A percentile compares a stretch with the other conserved stretches of the same genome.
phyloP scores from a whole-genome alignment of 2,888 invertebrate genomes.

The Parnassius smintheus region DNA sequence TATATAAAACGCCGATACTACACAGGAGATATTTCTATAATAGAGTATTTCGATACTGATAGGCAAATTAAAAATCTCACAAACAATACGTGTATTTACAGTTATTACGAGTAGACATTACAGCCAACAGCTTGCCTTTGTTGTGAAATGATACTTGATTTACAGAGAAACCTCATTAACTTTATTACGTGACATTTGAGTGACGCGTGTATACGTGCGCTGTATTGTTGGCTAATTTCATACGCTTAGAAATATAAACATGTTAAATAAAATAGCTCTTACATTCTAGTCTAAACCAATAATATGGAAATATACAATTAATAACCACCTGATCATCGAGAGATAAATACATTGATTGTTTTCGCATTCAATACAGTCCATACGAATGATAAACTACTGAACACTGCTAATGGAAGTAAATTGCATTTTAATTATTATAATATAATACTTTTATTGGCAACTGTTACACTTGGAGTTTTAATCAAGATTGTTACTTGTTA shows the following conservation, averaged over 20 bases:
- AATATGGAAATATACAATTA: background rate
- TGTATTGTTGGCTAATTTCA: conserved; percentile 8
- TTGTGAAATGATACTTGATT: no score
- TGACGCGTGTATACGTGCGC: conserved; percentile 11
- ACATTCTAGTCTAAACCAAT: no score
- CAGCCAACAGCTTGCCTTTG: no score
- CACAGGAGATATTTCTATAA: no score
- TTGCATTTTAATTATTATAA: conserved; percentile 24
- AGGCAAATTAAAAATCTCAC: no score
- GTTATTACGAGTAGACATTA: no score
- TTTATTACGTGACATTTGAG: conserved; percentile 10
- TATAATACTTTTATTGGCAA: conserved; percentile 47
- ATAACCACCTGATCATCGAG: conserved; percentile 63
- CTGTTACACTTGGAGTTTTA: conserved; percentile 40
- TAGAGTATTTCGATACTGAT: no score
- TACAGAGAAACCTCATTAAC: conserved; percentile 1
- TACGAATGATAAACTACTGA: conserved; percentile 70
- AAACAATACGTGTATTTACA: no score
- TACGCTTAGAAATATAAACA: background rate
- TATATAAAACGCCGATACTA: no score
- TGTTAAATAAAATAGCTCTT: no score
- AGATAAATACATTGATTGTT: conserved; percentile 80
- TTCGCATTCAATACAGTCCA: conserved; percentile 74
- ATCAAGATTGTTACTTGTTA: conserved; percentile 44
- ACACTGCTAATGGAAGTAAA: conserved; percentile 52